These are phyloP conservation scores for Larimichthys crocea DNA, from an alignment of 2,113 vertebrate species.

Conservation along the genomic window DNA sequence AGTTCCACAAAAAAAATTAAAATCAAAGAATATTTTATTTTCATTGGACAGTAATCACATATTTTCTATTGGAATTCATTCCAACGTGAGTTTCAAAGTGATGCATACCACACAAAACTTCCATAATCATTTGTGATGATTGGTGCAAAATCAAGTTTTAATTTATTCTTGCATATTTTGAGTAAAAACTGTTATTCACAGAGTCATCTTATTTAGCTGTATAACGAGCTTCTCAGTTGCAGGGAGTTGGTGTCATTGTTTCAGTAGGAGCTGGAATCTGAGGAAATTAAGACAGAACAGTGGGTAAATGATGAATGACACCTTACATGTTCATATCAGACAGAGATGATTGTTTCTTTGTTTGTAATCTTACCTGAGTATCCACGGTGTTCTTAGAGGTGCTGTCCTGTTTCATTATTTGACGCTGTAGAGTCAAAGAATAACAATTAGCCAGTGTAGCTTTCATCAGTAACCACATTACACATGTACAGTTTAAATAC, in stretches of 20 bases:
- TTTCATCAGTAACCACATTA: conserved; percentile 5
- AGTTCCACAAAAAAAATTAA: background rate
- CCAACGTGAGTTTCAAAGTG: background rate
- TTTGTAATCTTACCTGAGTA: conserved; percentile 65
- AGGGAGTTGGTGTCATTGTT: conserved; percentile 33
- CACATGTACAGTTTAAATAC: background rate
- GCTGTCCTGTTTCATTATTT: conserved; percentile 50
- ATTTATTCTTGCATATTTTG: background rate
- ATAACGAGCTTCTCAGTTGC: background rate
- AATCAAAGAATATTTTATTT: conserved; percentile 15
- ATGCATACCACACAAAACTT: background rate
- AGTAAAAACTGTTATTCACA: background rate
- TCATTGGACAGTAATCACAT: conserved; percentile 18
- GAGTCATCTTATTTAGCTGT: conserved; percentile 14
- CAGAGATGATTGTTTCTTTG: background rate
- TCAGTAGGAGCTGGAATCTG: conserved; percentile 71
- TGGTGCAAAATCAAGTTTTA: background rate
- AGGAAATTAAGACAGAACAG: background rate
- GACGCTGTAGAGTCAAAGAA: conserved; percentile 66
- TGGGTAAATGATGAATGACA: background rate
- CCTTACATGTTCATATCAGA: background rate
- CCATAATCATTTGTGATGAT: background rate
- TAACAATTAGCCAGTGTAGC: conserved; percentile 9
- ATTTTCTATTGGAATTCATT: background rate
- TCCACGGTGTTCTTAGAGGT: conserved; percentile 37